Percentiles rank a stretch among this genome's conserved stretches.
These are phyloP conservation scores for Argopecten irradians DNA, from an alignment of 1,140 invertebrate species.

Conservation along the genomic window DNA sequence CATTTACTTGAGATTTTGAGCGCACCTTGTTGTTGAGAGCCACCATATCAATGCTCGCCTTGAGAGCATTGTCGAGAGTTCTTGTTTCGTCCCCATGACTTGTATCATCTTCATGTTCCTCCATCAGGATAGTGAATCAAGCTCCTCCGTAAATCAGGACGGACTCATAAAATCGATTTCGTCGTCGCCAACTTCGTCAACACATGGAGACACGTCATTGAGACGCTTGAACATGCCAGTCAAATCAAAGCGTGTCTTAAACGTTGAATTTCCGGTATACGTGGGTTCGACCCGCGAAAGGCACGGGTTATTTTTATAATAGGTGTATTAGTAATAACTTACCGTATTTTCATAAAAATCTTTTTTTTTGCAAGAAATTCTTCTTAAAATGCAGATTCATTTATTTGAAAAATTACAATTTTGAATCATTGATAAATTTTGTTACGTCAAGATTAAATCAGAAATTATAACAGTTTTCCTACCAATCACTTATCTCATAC, in stretches of 20 bases:
- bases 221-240: background rate
- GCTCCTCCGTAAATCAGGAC: background rate
- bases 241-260: background rate
- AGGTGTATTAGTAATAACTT: no score
- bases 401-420: no score
- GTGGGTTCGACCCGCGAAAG: background rate
- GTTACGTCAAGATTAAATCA: no score
- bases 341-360: no score
- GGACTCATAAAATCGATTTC: conserved; percentile 17
- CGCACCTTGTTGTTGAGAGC: conserved; percentile 44
- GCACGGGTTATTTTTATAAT: background rate
- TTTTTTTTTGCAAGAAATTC: no score
- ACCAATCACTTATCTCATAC: no score
- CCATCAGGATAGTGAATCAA: background rate
- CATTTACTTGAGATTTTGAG: no score
- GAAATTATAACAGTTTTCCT: no score
- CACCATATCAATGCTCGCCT: conserved; percentile 39
- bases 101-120: background rate
- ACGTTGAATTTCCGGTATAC: background rate
- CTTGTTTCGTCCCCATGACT: background rate
- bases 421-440: no score
- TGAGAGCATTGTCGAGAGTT: conserved; percentile 35
- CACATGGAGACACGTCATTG: conserved; percentile 14
- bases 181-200: background rate
- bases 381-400: no score